phyloP scores from a whole-genome alignment of 2,888 invertebrate genomes.

The Pollenia labialis region DNA sequence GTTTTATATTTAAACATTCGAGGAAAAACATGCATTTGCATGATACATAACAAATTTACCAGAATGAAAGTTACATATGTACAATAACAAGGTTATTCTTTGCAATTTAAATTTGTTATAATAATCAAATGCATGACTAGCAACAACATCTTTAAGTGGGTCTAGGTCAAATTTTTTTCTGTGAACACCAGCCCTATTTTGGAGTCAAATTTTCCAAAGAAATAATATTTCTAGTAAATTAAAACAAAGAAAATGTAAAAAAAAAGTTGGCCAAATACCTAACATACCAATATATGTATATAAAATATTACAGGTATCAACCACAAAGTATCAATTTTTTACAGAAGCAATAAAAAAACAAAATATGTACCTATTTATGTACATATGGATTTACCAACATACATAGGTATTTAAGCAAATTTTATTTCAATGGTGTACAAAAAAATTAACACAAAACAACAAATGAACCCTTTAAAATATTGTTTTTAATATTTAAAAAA shows the following conservation, averaged over 20 bases:
- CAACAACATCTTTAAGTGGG: constrained; percentile 1
- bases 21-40: too few species aligned
- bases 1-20: too few species aligned
- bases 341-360: neutral
- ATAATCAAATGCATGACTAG: too few species aligned
- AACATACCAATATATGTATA: neutral
- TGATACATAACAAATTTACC: too few species aligned
- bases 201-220: neutral
- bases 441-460: neutral
- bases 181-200: neutral
- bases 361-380: too few species aligned
- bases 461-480: neutral
- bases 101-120: too few species aligned
- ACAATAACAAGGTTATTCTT: too few species aligned
- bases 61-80: too few species aligned
- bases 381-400: too few species aligned
- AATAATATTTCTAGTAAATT: neutral
- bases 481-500: too few species aligned
- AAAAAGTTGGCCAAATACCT: neutral
- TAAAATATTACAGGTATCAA: neutral
- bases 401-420: neutral
- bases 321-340: neutral
- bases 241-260: constrained; percentile 3
- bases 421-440: neutral
- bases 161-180: constrained; percentile 35